Evolutionary conservation across 2,797 vertebrate genomes (phyloP).

Genomic region (Hydrolagus colliei): DNA sequence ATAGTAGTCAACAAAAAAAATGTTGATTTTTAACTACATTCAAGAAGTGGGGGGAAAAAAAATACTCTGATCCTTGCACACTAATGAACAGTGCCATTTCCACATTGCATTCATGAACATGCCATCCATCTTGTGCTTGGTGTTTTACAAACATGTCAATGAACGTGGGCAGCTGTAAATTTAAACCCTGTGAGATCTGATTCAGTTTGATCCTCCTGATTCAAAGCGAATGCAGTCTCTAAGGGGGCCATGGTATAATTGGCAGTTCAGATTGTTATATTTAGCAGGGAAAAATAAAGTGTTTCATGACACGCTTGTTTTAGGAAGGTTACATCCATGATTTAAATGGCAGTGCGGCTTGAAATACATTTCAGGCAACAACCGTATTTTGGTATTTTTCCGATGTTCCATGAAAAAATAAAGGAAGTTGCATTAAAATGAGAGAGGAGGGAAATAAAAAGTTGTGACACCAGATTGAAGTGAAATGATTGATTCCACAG

Average conservation of each 20-base stretch:
- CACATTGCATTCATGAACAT: too few species aligned
- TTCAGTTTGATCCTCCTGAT: not conserved
- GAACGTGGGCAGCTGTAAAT: not conserved
- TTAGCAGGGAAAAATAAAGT: not conserved
- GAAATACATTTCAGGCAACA: not conserved
- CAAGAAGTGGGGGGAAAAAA: too few species aligned
- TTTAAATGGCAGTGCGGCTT: not conserved
- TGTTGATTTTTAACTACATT: too few species aligned
- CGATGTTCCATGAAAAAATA: not conserved
- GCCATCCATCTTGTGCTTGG: too few species aligned
- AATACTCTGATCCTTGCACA: too few species aligned
- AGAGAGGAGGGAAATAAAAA: not conserved
- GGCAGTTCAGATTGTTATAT: not conserved
- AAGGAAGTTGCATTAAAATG: not conserved
- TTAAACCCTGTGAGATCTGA: not conserved
- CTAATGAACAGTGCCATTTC: too few species aligned
- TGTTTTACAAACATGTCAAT: not conserved
- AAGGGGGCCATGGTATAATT: not conserved
- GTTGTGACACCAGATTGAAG: not conserved
- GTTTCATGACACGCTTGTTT: not conserved
- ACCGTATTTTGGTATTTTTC: not conserved
- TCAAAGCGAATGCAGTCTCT: not conserved
- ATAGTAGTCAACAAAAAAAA: too few species aligned
- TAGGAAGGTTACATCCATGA: too few species aligned
- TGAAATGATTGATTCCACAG: not conserved